These are phyloP conservation scores for Macrocentrus cingulum DNA, from an alignment of 1,140 invertebrate species.

Conservation along the genomic window DNA sequence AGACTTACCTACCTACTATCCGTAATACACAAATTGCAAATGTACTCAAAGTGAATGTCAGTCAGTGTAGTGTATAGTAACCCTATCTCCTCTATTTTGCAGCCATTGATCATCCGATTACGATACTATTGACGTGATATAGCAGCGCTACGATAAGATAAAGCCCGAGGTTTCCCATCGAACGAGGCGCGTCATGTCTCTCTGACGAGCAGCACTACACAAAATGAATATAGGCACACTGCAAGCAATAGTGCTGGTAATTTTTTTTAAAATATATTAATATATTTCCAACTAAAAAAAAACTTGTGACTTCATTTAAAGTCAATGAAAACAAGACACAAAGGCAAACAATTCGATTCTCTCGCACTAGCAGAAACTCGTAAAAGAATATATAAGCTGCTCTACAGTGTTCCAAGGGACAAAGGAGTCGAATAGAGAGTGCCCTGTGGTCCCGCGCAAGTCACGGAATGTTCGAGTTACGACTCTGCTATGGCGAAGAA, in stretches of 20 bases:
- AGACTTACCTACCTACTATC: background rate
- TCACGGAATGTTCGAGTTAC: slow-evolving; percentile 11
- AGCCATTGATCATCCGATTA: slow-evolving; percentile 11
- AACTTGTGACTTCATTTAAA: background rate
- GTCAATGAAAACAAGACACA: background rate
- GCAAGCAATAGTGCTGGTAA: background rate
- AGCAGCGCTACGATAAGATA: slow-evolving; percentile 3
- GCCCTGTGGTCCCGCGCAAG: slow-evolving; percentile 10
- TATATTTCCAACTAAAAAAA: background rate
- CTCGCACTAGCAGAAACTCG: background rate
- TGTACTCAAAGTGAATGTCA: slow-evolving; percentile 14
- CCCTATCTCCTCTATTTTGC: slow-evolving; percentile 6
- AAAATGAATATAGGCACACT: background rate
- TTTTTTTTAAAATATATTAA: background rate
- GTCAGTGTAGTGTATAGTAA: background rate
- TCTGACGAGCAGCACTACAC: background rate
- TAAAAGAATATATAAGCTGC: slow-evolving; percentile 13
- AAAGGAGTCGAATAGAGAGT: slow-evolving; percentile 10
- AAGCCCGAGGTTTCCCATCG: background rate
- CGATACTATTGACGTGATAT: slow-evolving; percentile 15
- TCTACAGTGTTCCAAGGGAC: slow-evolving; percentile 6
- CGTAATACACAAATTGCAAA: slow-evolving; percentile 18
- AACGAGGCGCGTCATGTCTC: background rate
- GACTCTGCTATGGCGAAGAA: slow-evolving; percentile 6
- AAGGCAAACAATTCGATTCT: background rate